Conservation (phyloP, 2,888 invertebrate species). For the Ditylenchus weischeri region DNA sequence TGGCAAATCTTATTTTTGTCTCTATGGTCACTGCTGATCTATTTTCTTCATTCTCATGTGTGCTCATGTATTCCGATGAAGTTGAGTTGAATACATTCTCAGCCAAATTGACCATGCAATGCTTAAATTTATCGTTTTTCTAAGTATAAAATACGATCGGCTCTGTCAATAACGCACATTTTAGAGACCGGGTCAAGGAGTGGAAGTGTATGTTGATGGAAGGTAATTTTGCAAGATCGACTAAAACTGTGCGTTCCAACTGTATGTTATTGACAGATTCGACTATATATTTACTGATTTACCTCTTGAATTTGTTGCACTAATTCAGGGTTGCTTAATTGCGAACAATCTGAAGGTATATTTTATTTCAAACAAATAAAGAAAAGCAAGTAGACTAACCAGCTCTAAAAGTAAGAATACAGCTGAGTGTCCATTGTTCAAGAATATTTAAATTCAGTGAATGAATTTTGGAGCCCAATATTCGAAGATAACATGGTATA, state of each 20-base stretch:
- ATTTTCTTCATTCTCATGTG: not conserved
- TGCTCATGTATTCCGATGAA: constrained; percentile 10
- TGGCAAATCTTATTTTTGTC: constrained; percentile 1
- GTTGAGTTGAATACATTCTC: constrained; percentile 25
- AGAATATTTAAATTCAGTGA: constrained; percentile 34
- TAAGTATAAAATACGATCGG: too few species aligned
- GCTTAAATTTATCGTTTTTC: not conserved
- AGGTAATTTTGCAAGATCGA: too few species aligned
- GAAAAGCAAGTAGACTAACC: constrained; percentile 21
- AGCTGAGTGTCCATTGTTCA: constrained; percentile 41
- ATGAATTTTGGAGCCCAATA: constrained; percentile 13
- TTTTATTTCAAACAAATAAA: not conserved
- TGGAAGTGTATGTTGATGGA: too few species aligned
- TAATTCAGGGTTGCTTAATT: constrained; percentile 1
- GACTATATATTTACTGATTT: too few species aligned
- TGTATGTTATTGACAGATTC: too few species aligned
- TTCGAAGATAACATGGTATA: constrained; percentile 5
- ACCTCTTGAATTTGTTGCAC: not conserved
- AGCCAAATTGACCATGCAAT: constrained; percentile 18
- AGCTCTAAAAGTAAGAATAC: constrained; percentile 34
- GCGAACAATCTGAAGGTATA: not conserved
- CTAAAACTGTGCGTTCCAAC: too few species aligned
- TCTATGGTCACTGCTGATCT: not conserved
- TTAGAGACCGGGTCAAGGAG: too few species aligned
- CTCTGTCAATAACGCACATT: too few species aligned